These are phyloP conservation scores for Halcyon leucocephala DNA, from an alignment of 2,797 vertebrate species.

Conservation along the genomic window DNA sequence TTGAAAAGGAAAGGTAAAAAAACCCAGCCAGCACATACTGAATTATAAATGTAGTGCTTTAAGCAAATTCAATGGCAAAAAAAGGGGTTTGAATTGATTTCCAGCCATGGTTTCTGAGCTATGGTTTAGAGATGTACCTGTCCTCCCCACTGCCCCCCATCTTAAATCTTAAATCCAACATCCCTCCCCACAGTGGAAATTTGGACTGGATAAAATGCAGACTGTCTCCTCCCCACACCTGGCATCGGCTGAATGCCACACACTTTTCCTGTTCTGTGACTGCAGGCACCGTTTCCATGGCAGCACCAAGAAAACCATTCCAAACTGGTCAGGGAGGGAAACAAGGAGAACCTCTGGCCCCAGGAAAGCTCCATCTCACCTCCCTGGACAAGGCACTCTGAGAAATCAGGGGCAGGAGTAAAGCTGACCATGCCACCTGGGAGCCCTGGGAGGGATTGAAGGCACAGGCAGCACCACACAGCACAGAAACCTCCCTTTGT, in stretches of 20 bases:
- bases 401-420: neutral
- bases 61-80: neutral
- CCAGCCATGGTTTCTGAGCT: neutral
- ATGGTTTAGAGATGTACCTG: neutral
- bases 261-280: neutral
- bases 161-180: neutral
- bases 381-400: neutral
- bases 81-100: neutral
- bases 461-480: fast-evolving
- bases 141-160: fast-evolving
- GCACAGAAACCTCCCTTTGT: fast-evolving
- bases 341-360: neutral
- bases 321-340: neutral
- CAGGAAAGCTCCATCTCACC: neutral
- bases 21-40: neutral
- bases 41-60: neutral
- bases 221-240: slow-evolving; percentile 11
- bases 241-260: slow-evolving; percentile 1
- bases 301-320: neutral
- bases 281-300: neutral
- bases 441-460: neutral
- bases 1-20: neutral
- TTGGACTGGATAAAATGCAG: neutral
- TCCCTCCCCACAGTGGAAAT: neutral
- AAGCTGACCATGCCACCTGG: fast-evolving